These are phyloP conservation scores for Vicugna pacos DNA, from an alignment of 2,113 vertebrate species.

Conservation along the genomic window DNA sequence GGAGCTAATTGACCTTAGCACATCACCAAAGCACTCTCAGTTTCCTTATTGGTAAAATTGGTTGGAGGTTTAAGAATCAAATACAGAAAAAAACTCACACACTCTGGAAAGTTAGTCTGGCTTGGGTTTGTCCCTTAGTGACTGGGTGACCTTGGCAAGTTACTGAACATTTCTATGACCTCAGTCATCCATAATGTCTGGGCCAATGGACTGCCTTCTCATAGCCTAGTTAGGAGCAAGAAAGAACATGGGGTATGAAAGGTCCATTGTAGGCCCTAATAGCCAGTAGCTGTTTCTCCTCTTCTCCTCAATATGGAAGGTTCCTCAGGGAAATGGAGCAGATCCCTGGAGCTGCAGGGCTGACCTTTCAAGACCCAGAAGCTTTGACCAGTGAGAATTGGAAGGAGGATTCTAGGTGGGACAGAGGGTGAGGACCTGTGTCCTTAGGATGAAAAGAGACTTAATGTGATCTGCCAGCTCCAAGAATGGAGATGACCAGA, in stretches of 20 bases:
- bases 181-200: not conserved
- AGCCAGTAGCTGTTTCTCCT: not conserved
- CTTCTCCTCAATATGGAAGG: not conserved
- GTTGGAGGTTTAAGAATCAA: not conserved
- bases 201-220: not conserved
- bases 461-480: too few relatives aligned
- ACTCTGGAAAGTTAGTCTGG: not conserved
- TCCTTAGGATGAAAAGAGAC: too few relatives aligned
- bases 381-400: not conserved
- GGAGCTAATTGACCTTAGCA: not conserved
- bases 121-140: not conserved
- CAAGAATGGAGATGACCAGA: not conserved
- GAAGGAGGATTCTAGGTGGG: not conserved
- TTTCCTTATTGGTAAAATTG: not conserved
- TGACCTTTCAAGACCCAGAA: not conserved
- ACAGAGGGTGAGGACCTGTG: not conserved
- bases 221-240: not conserved
- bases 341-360: not conserved
- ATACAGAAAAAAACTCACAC: not conserved
- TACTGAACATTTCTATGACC: not conserved
- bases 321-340: not conserved
- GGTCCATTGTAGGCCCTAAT: not conserved
- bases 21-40: not conserved
- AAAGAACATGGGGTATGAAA: not conserved
- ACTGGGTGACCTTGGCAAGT: not conserved